Conservation (phyloP, 2,888 invertebrate species). For the Marasmarcha lunaedactyla region DNA sequence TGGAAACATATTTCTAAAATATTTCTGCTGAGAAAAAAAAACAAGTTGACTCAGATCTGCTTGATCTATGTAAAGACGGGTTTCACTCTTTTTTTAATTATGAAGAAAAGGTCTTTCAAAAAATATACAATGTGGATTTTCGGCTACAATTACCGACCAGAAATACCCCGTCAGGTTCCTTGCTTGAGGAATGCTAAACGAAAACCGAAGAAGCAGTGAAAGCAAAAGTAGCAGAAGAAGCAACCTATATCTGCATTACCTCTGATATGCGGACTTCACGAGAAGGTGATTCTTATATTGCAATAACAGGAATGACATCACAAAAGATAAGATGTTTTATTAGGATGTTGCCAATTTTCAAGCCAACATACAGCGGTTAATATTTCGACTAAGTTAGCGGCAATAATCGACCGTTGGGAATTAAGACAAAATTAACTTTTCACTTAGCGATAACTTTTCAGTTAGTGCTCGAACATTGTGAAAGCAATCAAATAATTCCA, state of each 20-base stretch:
- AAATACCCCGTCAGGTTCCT: conserved; percentile 15
- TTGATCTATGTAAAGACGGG: conserved; percentile 12
- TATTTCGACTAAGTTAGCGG: conserved; percentile 15
- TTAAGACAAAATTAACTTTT: conserved; percentile 12
- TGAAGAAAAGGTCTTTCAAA: conserved; percentile 18
- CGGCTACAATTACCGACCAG: conserved; percentile 16
- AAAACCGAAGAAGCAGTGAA: background rate
- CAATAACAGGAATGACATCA: conserved; percentile 20
- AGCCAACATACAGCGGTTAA: conserved; percentile 17
- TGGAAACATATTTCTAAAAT: conserved; percentile 11
- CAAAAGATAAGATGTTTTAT: conserved; percentile 15
- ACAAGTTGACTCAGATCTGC: conserved; percentile 9
- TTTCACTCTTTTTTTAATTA: conserved; percentile 19
- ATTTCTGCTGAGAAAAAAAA: conserved; percentile 11
- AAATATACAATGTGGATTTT: conserved; percentile 19
- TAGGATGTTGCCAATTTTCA: conserved; percentile 18
- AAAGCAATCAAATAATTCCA: conserved; percentile 10
- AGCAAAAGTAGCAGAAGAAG: conserved; percentile 5
- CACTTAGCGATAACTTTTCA: background rate
- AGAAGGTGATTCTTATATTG: conserved; percentile 16
- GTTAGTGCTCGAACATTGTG: conserved; percentile 6
- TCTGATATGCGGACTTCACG: conserved; percentile 21
- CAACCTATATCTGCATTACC: conserved; percentile 16
- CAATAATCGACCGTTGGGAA: conserved; percentile 8
- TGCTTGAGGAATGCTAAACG: conserved; percentile 7